phyloP scores from a whole-genome alignment of 2,113 vertebrate genomes.

The Andinoacara biseriatus region DNA sequence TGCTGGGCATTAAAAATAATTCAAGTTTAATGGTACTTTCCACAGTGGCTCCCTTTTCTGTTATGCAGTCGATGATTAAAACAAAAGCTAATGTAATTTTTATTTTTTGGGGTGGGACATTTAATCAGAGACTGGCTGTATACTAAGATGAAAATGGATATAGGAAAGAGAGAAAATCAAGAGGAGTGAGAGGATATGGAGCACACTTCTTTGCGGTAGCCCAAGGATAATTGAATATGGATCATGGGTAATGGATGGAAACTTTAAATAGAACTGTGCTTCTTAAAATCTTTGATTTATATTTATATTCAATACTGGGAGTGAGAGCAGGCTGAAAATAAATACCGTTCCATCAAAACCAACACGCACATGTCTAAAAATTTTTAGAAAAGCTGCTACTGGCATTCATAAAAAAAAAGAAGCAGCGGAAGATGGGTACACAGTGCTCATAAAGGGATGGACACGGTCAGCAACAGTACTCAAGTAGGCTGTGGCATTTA shows the following conservation, averaged over 20 bases:
- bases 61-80: neutral
- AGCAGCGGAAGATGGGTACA: no score
- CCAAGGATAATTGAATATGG: neutral
- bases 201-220: neutral
- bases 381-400: neutral
- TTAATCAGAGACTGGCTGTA: neutral
- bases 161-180: neutral
- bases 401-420: no score
- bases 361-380: neutral
- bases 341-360: neutral
- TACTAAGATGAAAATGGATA: neutral
- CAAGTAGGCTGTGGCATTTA: no score
- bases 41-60: neutral
- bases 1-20: neutral
- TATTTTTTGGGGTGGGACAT: neutral
- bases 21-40: neutral
- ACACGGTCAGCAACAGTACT: no score
- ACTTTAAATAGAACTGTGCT: neutral
- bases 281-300: neutral
- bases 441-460: no score
- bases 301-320: neutral
- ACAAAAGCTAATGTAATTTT: neutral
- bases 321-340: neutral
- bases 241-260: neutral
- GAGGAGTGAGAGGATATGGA: neutral